Evolutionary conservation across 2,797 vertebrate species (phyloP).

Genomic region (Hippocampus kuda): DNA sequence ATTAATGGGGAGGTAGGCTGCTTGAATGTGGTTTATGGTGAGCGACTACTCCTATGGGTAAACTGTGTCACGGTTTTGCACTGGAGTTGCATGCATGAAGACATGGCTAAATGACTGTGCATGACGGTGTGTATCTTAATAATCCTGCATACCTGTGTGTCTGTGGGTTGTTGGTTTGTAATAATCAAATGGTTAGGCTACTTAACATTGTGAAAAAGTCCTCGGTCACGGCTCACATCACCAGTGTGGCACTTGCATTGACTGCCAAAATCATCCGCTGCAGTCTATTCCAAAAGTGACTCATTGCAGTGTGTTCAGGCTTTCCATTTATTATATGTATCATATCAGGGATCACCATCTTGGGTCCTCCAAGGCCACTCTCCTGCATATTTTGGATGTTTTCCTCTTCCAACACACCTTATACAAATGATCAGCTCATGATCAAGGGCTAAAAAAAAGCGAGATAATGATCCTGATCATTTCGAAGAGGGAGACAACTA

Average conservation of each 20-base stretch:
- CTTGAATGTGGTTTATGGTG: constrained; percentile 46
- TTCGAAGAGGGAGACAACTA: no score
- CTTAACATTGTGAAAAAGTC: constrained; percentile 32
- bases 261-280: constrained; percentile 36
- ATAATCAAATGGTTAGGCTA: constrained; percentile 43
- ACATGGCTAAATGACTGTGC: constrained; percentile 6
- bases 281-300: constrained; percentile 48
- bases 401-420: no score
- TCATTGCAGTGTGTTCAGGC: constrained; percentile 49
- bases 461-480: no score
- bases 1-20: constrained; percentile 49
- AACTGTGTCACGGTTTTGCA: constrained; percentile 31
- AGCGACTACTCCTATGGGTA: constrained; percentile 32
- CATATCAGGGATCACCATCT: no score
- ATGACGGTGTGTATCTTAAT: constrained; percentile 22
- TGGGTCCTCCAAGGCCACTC: no score
- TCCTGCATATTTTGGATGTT: no score
- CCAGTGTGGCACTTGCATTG: constrained; percentile 29
- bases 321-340: constrained; percentile 58
- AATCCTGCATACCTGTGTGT: constrained; percentile 21
- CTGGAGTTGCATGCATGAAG: constrained; percentile 17
- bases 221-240: constrained; percentile 23
- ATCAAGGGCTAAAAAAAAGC: no score
- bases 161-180: constrained; percentile 19
- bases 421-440: no score